Percentiles rank a stretch among this genome's conserved stretches.
Evolutionary conservation across 2,888 invertebrate genomes (phyloP).

Genomic region (Tiphia femorata): DNA sequence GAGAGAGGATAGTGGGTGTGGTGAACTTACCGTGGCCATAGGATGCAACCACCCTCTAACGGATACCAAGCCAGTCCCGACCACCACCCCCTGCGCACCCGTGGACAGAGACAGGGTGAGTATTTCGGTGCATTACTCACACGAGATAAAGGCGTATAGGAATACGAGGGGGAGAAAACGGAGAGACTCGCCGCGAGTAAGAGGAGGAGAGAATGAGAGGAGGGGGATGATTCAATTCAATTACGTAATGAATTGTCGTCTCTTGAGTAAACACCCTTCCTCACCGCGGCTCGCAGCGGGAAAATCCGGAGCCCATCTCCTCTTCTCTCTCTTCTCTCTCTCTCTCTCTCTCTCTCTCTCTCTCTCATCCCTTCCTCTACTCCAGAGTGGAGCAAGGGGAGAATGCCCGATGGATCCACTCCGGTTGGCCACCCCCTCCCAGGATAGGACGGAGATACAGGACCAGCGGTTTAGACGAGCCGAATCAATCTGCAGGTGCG

Average conservation of each 20-base stretch:
- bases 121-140: too few species aligned
- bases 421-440: too few species aligned
- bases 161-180: too few species aligned
- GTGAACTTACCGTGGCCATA: background rate
- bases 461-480: slow-evolving; percentile 30
- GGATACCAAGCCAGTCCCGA: background rate
- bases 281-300: slow-evolving; percentile 57
- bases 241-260: slow-evolving; percentile 70
- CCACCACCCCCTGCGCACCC: background rate
- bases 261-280: slow-evolving; percentile 68
- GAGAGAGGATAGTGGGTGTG: background rate
- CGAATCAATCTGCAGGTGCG: slow-evolving; percentile 54
- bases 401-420: too few species aligned
- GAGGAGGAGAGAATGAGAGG: slow-evolving; percentile 25
- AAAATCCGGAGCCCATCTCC: slow-evolving; percentile 42
- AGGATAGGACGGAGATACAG: background rate
- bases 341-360: too few species aligned
- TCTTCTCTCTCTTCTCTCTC: too few species aligned
- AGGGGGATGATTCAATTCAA: slow-evolving; percentile 67
- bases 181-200: background rate
- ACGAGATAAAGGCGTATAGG: too few species aligned
- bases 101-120: too few species aligned
- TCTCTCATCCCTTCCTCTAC: too few species aligned
- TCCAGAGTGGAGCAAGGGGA: too few species aligned
- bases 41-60: background rate